A percentile compares a stretch with the other conserved stretches of the same genome.
Conservation (phyloP, 37 sponge, comb jelly and placozoan genomes). For the Spongia lamella region DNA sequence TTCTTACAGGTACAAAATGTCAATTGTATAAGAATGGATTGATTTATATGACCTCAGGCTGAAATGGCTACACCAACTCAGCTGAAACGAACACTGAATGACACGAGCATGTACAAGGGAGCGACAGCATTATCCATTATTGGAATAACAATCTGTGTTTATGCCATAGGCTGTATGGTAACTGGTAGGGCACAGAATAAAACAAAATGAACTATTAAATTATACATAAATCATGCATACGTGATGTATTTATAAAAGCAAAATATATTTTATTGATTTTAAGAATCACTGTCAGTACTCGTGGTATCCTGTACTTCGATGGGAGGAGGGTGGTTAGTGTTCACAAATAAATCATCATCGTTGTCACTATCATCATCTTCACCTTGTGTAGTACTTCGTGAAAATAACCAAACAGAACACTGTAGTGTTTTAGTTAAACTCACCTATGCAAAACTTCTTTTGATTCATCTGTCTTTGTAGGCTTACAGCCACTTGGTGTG, state of each 20-base stretch:
- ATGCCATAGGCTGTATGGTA: slow-evolving; percentile 47
- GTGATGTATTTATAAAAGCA: too few relatives aligned
- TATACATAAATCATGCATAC: too few relatives aligned
- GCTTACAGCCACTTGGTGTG: not conserved
- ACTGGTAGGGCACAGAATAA: slow-evolving; percentile 48
- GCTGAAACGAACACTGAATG: slow-evolving; percentile 32
- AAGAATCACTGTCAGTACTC: too few relatives aligned
- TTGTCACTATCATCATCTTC: slow-evolving; percentile 21
- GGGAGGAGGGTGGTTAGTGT: slow-evolving; percentile 54
- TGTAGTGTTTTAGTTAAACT: too few relatives aligned
- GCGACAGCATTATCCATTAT: slow-evolving; percentile 31
- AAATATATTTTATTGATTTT: too few relatives aligned
- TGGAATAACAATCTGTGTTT: slow-evolving; percentile 34
- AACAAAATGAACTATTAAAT: not conserved
- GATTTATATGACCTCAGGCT: not conserved
- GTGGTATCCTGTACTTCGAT: not conserved
- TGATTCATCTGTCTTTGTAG: not conserved
- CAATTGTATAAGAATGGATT: not conserved
- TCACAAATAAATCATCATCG: slow-evolving; percentile 73
- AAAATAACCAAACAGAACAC: not conserved
- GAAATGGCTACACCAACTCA: slow-evolving; percentile 28
- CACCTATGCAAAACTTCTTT: too few relatives aligned
- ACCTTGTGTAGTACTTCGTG: not conserved
- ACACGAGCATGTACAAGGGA: slow-evolving; percentile 38
- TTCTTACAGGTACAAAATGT: slow-evolving; percentile 25